Evolutionary conservation across 2,113 vertebrate genomes (phyloP).

Genomic region (Phylloscopus trochiloides): DNA sequence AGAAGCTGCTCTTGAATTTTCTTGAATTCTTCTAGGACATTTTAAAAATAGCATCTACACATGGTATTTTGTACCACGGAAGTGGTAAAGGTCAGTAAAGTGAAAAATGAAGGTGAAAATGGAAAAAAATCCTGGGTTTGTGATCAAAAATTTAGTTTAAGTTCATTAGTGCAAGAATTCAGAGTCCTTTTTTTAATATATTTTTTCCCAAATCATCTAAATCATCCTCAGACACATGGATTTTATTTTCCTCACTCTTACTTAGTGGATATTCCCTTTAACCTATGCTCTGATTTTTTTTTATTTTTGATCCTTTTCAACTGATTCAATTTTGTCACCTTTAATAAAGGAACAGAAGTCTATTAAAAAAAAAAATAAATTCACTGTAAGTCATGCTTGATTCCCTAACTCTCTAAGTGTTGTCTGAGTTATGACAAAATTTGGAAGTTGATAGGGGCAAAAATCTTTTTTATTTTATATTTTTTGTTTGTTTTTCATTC

Average conservation of each 20-base stretch:
- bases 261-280: not conserved
- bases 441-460: not conserved
- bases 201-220: not conserved
- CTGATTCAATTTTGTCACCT: not conserved
- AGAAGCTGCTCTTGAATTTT: not conserved
- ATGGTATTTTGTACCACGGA: not conserved
- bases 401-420: not conserved
- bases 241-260: not conserved
- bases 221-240: not conserved
- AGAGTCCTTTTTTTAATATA: not conserved
- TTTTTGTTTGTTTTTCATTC: not conserved
- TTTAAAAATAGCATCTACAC: not conserved
- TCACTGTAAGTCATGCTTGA: not conserved
- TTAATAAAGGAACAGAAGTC: not conserved
- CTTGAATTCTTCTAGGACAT: not conserved
- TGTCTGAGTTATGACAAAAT: not conserved
- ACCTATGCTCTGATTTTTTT: not conserved
- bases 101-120: not conserved
- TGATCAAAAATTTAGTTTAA: not conserved
- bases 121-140: not conserved
- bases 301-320: not conserved
- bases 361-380: not conserved
- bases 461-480: not conserved
- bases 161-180: not conserved
- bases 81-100: not conserved